phyloP scores from a whole-genome alignment of 1,140 invertebrate species.

The Cydia amplana region DNA sequence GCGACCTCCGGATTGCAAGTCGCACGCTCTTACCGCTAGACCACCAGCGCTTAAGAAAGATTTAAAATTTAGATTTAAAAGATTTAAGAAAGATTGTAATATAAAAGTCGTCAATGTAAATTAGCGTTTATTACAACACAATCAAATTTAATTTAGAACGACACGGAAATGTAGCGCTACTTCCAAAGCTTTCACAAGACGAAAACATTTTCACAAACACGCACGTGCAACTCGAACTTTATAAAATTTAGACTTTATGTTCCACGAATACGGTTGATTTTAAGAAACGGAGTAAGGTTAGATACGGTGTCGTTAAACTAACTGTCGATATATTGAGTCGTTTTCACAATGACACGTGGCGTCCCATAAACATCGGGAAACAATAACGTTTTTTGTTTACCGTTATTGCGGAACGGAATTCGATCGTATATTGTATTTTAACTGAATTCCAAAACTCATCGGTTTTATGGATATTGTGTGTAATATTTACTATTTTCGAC shows the following conservation, averaged over 20 bases:
- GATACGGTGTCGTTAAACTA: not conserved
- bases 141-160: not conserved
- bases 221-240: not conserved
- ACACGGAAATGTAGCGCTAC: not conserved
- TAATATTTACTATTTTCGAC: no score
- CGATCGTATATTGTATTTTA: not conserved
- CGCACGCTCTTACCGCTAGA: no score
- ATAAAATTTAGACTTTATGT: not conserved
- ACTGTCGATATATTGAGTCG: not conserved
- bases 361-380: conserved; percentile 24
- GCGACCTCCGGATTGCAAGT: no score
- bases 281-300: not conserved
- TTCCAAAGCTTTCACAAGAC: not conserved
- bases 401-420: not conserved
- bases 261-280: not conserved
- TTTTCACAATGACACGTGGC: conserved; percentile 1
- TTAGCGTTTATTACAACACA: not conserved
- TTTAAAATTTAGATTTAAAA: no score
- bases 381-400: conserved; percentile 19
- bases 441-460: no score
- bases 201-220: not conserved
- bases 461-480: no score
- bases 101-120: no score
- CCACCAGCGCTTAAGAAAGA: no score
- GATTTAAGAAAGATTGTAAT: no score